Percentiles rank a stretch among this genome's conserved stretches.
Conservation (phyloP, 2,888 invertebrate genomes). For the Phortica okadai region DNA sequence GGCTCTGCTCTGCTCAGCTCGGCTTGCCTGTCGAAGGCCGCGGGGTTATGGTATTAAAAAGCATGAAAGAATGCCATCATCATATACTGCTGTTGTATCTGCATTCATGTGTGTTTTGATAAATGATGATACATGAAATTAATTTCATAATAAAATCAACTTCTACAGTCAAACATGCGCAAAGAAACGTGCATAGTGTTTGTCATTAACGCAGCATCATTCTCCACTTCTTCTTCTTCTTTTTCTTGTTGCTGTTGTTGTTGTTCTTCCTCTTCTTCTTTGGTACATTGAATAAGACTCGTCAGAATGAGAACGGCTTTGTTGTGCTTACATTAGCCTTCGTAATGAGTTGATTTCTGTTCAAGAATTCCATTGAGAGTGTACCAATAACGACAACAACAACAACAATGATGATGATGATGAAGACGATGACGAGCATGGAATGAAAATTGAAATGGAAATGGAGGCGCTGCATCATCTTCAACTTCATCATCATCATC, state of each 20-base stretch:
- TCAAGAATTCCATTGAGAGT: conserved; percentile 64
- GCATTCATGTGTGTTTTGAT: conserved; percentile 68
- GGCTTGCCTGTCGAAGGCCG: background rate
- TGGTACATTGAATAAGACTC: conserved; percentile 60
- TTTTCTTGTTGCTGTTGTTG: conserved; percentile 16
- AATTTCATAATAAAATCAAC: conserved; percentile 74
- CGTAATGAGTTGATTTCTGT: conserved; percentile 69
- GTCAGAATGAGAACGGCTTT: conserved; percentile 58
- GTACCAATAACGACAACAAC: conserved; percentile 6
- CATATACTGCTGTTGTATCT: conserved; percentile 8
- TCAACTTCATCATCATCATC: background rate
- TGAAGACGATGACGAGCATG: conserved; percentile 30
- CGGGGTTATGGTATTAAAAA: conserved; percentile 3
- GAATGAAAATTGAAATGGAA: conserved; percentile 16
- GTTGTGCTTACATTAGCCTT: conserved; percentile 73
- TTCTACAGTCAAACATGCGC: conserved; percentile 66
- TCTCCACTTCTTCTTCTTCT: conserved; percentile 40
- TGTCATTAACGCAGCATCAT: conserved; percentile 70
- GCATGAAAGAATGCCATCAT: conserved; percentile 14
- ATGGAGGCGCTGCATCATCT: conserved; percentile 6
- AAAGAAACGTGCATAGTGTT: conserved; percentile 56
- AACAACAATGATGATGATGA: background rate
- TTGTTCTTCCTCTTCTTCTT: conserved; percentile 31
- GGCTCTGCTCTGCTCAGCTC: background rate
- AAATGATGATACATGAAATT: conserved; percentile 75